Conservation (phyloP, 2,888 invertebrate species). For the Ecliptopera silaceata region DNA sequence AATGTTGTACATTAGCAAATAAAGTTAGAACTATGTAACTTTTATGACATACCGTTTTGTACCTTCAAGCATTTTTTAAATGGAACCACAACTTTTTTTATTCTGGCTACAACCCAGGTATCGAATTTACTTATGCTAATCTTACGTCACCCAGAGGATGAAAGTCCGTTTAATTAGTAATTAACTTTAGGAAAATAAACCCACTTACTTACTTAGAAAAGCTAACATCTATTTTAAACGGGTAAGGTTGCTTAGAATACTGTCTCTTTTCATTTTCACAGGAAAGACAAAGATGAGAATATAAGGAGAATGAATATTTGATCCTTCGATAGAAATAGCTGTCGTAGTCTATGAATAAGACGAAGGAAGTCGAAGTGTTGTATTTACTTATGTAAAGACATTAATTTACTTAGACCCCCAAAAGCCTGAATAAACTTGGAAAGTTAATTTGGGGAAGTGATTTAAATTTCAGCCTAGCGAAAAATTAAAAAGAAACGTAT, state of each 20-base stretch:
- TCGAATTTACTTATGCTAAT: constrained; percentile 77
- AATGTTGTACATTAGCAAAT: too few relatives aligned
- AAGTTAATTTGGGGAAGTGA: constrained; percentile 34
- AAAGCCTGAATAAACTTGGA: constrained; percentile 30
- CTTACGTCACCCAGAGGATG: constrained; percentile 67
- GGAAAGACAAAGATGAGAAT: not conserved
- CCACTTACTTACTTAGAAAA: not conserved
- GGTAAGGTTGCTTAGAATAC: not conserved
- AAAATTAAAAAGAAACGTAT: constrained; percentile 23
- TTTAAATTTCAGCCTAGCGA: constrained; percentile 33
- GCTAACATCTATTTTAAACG: not conserved
- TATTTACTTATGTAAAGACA: constrained; percentile 42
- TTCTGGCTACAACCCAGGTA: constrained; percentile 42
- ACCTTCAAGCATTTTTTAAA: too few relatives aligned
- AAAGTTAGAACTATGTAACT: too few relatives aligned
- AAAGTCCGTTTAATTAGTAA: constrained; percentile 59
- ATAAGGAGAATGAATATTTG: not conserved
- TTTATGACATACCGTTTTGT: too few relatives aligned
- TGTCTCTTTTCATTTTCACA: not conserved
- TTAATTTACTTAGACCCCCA: constrained; percentile 37
- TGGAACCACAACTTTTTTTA: too few relatives aligned
- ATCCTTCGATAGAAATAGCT: too few relatives aligned
- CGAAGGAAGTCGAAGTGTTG: constrained; percentile 37
- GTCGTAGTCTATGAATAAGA: not conserved
- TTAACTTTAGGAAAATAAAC: constrained; percentile 55